Percentiles rank a stretch among this genome's conserved stretches.
phyloP scores from a whole-genome alignment of 2,113 vertebrate genomes.

The Ivindomyrus marchei region DNA sequence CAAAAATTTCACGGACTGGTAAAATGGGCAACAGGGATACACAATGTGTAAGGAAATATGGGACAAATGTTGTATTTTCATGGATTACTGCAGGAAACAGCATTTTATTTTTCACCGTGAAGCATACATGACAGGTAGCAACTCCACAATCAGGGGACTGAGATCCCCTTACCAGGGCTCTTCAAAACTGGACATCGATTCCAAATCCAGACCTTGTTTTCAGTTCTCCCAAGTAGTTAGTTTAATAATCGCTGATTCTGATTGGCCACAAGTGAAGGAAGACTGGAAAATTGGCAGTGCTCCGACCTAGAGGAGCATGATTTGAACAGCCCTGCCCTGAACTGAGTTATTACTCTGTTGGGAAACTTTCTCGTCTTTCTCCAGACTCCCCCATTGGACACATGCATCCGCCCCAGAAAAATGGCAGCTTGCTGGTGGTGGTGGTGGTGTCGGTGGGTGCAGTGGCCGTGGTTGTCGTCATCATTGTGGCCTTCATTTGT shows the following conservation, averaged over 20 bases:
- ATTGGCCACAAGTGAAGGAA: too few species aligned
- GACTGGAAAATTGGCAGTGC: too few species aligned
- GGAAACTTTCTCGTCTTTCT: slow-evolving; percentile 27
- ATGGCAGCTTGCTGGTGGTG: slow-evolving; percentile 83
- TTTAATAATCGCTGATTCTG: too few species aligned
- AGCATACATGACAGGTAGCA: neutral
- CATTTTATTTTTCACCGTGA: neutral
- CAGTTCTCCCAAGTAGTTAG: too few species aligned
- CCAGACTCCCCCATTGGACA: slow-evolving; percentile 86
- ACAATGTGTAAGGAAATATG: neutral
- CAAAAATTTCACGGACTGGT: neutral
- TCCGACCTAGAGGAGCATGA: too few species aligned
- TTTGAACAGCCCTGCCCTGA: neutral
- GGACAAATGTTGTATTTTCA: neutral
- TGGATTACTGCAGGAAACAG: neutral
- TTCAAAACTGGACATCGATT: too few species aligned
- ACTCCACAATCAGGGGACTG: neutral
- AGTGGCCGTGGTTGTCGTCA: slow-evolving; percentile 71
- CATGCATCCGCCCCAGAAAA: slow-evolving; percentile 87
- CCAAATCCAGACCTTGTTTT: too few species aligned
- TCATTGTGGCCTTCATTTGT: slow-evolving; percentile 77
- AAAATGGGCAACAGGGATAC: neutral
- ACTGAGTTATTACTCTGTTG: neutral
- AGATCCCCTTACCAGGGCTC: neutral
- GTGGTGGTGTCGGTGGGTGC: slow-evolving; percentile 77